Percentiles rank a stretch among this genome's conserved stretches.
Conservation (phyloP, 1,140 invertebrate genomes). For the Scaptomyza hsui region DNA sequence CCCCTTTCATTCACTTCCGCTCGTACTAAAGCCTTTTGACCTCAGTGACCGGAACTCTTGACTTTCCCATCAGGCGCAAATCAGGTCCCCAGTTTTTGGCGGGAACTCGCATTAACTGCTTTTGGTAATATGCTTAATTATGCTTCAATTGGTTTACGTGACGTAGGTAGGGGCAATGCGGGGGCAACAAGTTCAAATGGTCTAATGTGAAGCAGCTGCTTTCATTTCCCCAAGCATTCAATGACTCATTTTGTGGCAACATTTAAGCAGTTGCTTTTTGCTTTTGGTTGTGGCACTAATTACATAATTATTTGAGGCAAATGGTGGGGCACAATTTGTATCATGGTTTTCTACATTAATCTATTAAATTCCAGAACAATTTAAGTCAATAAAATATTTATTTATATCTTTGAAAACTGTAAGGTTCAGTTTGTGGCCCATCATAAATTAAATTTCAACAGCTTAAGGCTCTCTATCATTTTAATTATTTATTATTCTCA, state of each 20-base stretch:
- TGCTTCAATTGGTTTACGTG: conserved; percentile 64
- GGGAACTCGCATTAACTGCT: conserved; percentile 51
- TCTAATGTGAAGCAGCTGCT: conserved; percentile 30
- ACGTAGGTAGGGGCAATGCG: conserved; percentile 8
- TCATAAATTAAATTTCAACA: no score
- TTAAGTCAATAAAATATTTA: no score
- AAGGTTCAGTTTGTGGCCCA: no score
- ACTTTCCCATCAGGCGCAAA: conserved; percentile 31
- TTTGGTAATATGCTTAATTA: conserved; percentile 65
- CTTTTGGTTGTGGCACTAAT: conserved; percentile 9
- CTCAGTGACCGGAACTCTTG: conserved; percentile 46
- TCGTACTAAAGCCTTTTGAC: conserved; percentile 33
- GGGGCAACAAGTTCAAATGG: conserved; percentile 43
- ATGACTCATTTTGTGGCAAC: conserved; percentile 33
- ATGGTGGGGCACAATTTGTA: not conserved
- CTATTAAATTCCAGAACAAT: not conserved
- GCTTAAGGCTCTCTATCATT: no score
- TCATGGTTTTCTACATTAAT: not conserved
- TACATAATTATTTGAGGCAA: conserved; percentile 9
- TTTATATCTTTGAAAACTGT: no score
- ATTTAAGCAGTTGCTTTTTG: conserved; percentile 1
- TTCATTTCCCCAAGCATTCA: conserved; percentile 12
- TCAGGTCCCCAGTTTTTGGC: conserved; percentile 49
- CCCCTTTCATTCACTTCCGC: not conserved
- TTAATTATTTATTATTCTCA: no score